Evolutionary conservation across 2,113 vertebrate species (phyloP).

Genomic region (Myodes glareolus): DNA sequence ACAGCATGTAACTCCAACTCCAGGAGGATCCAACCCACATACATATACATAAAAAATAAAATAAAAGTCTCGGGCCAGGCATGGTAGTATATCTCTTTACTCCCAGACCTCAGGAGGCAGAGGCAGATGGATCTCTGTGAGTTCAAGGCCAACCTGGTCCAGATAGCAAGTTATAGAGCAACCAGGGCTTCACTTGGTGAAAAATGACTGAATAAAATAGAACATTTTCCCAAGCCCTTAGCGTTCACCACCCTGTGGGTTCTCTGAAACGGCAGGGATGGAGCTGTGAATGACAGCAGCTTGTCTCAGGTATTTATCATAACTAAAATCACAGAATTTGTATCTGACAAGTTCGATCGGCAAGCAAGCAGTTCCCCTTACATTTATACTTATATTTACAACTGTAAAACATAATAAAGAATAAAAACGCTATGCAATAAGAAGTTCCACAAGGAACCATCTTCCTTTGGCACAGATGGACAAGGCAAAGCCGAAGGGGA

Average conservation of each 20-base stretch:
- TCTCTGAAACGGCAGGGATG: constrained; percentile 36
- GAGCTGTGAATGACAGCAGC: constrained; percentile 40
- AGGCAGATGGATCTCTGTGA: not conserved
- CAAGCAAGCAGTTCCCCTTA: constrained; percentile 51
- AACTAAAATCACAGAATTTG: constrained; percentile 67
- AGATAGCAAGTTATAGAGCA: not conserved
- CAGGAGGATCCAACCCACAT: not conserved
- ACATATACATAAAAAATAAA: not conserved
- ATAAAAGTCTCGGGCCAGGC: no score
- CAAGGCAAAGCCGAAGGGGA: not conserved
- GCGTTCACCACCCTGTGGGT: not conserved
- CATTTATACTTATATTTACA: constrained; percentile 33
- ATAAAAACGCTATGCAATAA: not conserved
- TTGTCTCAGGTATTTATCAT: constrained; percentile 50
- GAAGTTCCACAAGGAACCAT: not conserved
- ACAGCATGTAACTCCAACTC: not conserved
- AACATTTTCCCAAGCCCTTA: not conserved
- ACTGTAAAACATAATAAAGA: not conserved
- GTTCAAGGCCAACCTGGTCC: not conserved
- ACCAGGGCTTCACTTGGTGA: not conserved
- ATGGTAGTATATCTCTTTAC: not conserved
- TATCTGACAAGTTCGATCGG: constrained; percentile 66
- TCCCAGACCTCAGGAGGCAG: not conserved
- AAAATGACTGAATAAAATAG: not conserved
- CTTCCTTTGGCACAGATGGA: not conserved